Percentiles rank a stretch among this genome's conserved stretches.
These are phyloP conservation scores for Homalodisca vitripennis DNA, from an alignment of 1,140 invertebrate genomes.

Conservation along the genomic window DNA sequence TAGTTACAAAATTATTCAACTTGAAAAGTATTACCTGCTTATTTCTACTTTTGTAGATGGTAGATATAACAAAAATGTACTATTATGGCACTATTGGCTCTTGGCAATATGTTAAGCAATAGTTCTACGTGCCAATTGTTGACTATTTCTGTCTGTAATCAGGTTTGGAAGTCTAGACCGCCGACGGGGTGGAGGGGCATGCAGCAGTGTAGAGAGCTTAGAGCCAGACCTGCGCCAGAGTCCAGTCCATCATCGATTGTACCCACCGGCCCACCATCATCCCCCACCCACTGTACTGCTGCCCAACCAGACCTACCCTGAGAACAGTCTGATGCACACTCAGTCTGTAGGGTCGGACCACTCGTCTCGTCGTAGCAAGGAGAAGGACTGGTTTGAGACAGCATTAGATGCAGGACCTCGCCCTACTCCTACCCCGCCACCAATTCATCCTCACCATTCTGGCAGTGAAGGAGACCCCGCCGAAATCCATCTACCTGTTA, in stretches of 20 bases:
- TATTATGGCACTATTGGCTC: too few species aligned
- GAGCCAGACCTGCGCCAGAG: conserved; percentile 8
- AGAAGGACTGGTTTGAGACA: conserved; percentile 75
- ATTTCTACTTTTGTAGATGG: too few species aligned
- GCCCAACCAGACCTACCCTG: conserved; percentile 51
- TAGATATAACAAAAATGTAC: too few species aligned
- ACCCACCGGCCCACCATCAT: conserved; percentile 33
- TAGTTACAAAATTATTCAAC: too few species aligned
- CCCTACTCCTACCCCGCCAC: conserved; percentile 37
- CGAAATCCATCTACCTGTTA: conserved; percentile 42
- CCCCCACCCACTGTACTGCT: conserved; percentile 45
- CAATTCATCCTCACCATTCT: conserved; percentile 14
- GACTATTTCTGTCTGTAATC: conserved; percentile 19
- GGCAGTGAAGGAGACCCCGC: conserved; percentile 49
- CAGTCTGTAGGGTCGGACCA: conserved; percentile 60
- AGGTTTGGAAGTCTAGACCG: conserved; percentile 65
- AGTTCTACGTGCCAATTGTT: too few species aligned
- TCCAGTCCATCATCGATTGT: background rate
- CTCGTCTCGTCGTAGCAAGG: conserved; percentile 49
- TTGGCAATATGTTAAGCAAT: too few species aligned
- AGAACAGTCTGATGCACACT: conserved; percentile 55
- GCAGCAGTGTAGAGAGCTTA: conserved; percentile 1
- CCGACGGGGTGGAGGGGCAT: conserved; percentile 41
- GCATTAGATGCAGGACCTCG: conserved; percentile 55
- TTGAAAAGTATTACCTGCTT: too few species aligned